Percentiles rank a stretch among this genome's conserved stretches.
Conservation (phyloP, 2,888 invertebrate genomes). For the Pristionchus fissidentatus region DNA sequence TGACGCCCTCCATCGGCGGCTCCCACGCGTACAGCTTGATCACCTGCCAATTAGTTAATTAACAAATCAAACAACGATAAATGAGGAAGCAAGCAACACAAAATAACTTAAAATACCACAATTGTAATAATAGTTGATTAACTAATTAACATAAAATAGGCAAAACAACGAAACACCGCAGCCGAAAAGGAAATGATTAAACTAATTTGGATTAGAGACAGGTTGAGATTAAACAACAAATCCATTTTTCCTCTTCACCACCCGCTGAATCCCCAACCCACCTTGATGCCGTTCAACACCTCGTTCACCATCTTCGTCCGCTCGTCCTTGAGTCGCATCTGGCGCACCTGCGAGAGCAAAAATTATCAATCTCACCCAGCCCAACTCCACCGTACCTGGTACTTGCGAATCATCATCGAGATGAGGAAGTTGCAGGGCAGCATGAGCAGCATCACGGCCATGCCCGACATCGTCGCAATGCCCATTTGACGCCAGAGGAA, state of each 20-base stretch:
- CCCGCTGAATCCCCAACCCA: constrained; percentile 35
- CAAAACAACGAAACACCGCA: too few species aligned
- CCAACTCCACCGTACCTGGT: constrained; percentile 57
- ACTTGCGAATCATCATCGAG: constrained; percentile 73
- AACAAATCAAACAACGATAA: too few species aligned
- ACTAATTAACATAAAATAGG: too few species aligned
- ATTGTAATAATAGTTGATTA: too few species aligned
- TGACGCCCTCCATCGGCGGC: constrained; percentile 73
- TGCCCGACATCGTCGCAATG: constrained; percentile 91
- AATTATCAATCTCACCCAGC: background rate
- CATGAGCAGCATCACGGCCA: constrained; percentile 92
- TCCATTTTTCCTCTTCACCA: background rate
- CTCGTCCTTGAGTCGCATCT: constrained; percentile 94
- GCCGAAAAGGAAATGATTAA: too few species aligned
- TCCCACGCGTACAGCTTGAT: constrained; percentile 80
- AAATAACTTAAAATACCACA: too few species aligned
- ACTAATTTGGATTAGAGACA: too few species aligned
- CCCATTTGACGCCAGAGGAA: constrained; percentile 79
- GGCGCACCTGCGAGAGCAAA: constrained; percentile 80
- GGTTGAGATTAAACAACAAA: too few species aligned
- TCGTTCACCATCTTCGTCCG: constrained; percentile 94
- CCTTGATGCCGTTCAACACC: constrained; percentile 91
- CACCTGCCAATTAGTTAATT: constrained; percentile 55
- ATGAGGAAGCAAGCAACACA: too few species aligned
- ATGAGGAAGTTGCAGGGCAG: constrained; percentile 79